A percentile compares a stretch with the other conserved stretches of the same genome.
Evolutionary conservation across 1,140 invertebrate species (phyloP).

Genomic region (Pogonognathellus flavescens): DNA sequence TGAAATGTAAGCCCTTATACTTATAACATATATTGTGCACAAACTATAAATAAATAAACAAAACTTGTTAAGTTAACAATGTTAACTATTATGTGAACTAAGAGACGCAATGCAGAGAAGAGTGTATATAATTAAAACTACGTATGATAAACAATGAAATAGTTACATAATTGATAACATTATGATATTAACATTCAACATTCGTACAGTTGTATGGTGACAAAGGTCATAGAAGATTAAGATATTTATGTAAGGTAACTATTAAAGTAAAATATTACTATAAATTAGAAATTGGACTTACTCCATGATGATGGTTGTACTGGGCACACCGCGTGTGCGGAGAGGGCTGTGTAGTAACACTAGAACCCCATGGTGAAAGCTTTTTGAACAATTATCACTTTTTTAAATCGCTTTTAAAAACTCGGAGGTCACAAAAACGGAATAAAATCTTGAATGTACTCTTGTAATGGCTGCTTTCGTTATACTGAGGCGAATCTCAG

Average conservation of each 20-base stretch:
- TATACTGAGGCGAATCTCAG: conserved; percentile 3
- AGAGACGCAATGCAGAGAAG: too few species aligned
- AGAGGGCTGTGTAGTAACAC: conserved; percentile 38
- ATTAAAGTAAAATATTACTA: not conserved
- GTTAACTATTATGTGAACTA: too few species aligned
- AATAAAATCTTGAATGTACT: conserved; percentile 13
- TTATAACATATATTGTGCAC: too few species aligned
- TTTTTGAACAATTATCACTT: not conserved
- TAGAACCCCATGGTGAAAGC: conserved; percentile 58
- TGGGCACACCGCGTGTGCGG: conserved; percentile 54
- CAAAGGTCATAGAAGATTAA: too few species aligned
- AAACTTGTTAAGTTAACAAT: too few species aligned
- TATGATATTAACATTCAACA: too few species aligned
- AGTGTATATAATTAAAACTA: too few species aligned
- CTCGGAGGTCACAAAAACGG: conserved; percentile 1
- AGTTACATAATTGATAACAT: too few species aligned
- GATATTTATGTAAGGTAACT: not conserved
- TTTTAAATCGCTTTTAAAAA: conserved; percentile 29
- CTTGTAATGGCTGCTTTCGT: conserved; percentile 42
- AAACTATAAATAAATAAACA: too few species aligned
- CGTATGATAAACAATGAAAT: too few species aligned
- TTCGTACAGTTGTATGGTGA: too few species aligned
- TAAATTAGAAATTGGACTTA: conserved; percentile 37
- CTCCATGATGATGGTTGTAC: conserved; percentile 60
- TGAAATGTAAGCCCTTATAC: too few species aligned